phyloP scores from a whole-genome alignment of 2,888 invertebrate genomes.

The Drosophila phalerata region DNA sequence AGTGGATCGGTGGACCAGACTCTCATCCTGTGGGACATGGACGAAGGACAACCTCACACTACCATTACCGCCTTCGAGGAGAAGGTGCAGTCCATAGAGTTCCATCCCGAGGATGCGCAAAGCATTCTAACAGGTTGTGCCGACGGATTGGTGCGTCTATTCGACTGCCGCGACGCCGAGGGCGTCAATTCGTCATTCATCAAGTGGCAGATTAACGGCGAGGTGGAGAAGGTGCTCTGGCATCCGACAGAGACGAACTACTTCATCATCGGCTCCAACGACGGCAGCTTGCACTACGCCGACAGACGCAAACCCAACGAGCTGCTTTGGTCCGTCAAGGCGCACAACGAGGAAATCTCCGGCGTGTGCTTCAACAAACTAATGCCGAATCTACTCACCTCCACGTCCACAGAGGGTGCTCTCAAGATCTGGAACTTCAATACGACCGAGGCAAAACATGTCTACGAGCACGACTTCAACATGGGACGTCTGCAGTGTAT shows the following conservation, averaged over 20 bases:
- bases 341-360: slow-evolving; percentile 94
- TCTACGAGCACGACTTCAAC: slow-evolving; percentile 86
- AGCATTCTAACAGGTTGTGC: slow-evolving; percentile 93
- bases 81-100: slow-evolving; percentile 93
- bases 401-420: slow-evolving; percentile 92
- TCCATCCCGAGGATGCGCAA: slow-evolving; percentile 94
- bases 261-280: slow-evolving; percentile 89
- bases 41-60: slow-evolving; percentile 91
- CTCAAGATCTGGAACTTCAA: slow-evolving; percentile 94
- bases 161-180: slow-evolving; percentile 93
- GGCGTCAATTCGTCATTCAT: slow-evolving; percentile 84
- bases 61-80: slow-evolving; percentile 91
- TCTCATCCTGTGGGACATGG: slow-evolving; percentile 96
- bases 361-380: slow-evolving; percentile 91
- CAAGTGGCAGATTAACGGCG: slow-evolving; percentile 90
- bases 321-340: slow-evolving; percentile 90
- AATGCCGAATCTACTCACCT: slow-evolving; percentile 91
- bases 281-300: slow-evolving; percentile 90
- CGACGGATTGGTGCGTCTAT: slow-evolving; percentile 92
- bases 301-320: slow-evolving; percentile 90
- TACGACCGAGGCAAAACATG: slow-evolving; percentile 73
- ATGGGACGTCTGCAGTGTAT: slow-evolving; percentile 92
- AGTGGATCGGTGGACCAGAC: slow-evolving; percentile 97
- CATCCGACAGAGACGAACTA: slow-evolving; percentile 91
- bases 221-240: slow-evolving; percentile 96